Base-by-base conservation (phyloP, 2,888 invertebrate species). In the Troides helena region DNA sequence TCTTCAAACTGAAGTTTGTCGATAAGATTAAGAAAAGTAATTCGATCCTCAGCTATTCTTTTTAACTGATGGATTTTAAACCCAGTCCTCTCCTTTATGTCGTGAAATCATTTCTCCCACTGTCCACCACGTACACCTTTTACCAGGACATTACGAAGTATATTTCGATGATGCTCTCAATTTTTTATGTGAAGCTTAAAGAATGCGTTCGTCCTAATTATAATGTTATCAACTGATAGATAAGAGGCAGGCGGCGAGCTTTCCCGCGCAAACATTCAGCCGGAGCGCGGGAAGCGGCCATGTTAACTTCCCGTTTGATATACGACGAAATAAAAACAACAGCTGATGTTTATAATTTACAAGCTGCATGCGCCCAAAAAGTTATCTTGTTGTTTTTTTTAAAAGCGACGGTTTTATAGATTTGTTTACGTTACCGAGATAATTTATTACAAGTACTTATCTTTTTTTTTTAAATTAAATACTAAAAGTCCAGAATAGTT, bases 171-270 rank as follows among this genome's bases (percentile, higher is more conserved):
- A 30, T 30, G 4, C 30, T 30, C 30, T 30, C 10, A 53, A 53
- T 53, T 14, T 17, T 18, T 14, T 18, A 53, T 53, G 17, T n/a
- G 12, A n/a, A 53, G 53, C 6, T 18, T 0, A 18, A 50, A 58
- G 62, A 66, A 70, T 53, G 59, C 66, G 74, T 76, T 71, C 76
- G 83, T 68, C 77, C 83, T 74, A 81, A 80, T 83, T 83, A 73
- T 50, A 58, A 64, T 69, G 74, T 82, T 84, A 86, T 86, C 86
- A 84, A 76, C 72, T 81, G 85, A 43, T 66, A 67, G 63, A 86
- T 85, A 84, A 82, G 77, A 71, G 75, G 72, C 4, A 77, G 83
- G 84, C 84, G 84, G 81, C 84, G 71, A 60, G 66, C 66, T 66
- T 60, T 60, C 36, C 53, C 18, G 53, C 17, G 14, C 18, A 39